These are phyloP conservation scores for Helicoverpa zea DNA, from an alignment of 1,140 invertebrate species.

Conservation along the genomic window DNA sequence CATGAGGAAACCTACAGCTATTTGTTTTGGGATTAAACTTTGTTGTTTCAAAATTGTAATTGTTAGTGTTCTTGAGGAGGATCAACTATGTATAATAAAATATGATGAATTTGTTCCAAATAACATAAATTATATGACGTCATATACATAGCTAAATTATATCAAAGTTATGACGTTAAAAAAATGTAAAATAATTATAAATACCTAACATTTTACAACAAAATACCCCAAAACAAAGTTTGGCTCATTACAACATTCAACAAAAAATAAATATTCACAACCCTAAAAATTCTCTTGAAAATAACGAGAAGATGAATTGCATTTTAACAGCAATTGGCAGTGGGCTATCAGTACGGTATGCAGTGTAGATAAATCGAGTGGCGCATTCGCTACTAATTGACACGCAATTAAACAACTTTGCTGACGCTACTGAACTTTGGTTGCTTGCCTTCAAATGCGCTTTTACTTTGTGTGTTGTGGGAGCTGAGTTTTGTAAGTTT, in stretches of 20 bases:
- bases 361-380: constrained; percentile 18
- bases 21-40: too few relatives aligned
- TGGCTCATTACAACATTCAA: background rate
- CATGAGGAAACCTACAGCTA: too few relatives aligned
- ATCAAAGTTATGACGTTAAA: too few relatives aligned
- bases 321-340: constrained; percentile 32
- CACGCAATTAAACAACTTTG: constrained; percentile 36
- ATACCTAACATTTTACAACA: background rate
- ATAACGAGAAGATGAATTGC: constrained; percentile 34
- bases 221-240: background rate
- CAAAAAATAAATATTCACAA: background rate
- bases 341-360: constrained; percentile 11
- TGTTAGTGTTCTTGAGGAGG: too few relatives aligned
- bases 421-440: constrained; percentile 21
- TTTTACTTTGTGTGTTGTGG: constrained; percentile 14
- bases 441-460: constrained; percentile 1
- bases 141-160: too few relatives aligned
- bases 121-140: too few relatives aligned
- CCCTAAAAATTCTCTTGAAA: constrained; percentile 15
- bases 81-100: too few relatives aligned
- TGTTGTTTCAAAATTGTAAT: background rate
- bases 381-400: constrained; percentile 23
- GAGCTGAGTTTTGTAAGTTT: background rate
- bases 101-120: too few relatives aligned
- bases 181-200: too few relatives aligned